Evolutionary conservation across 2,888 invertebrate genomes (phyloP), one percentile per base, ranked within the genome.

Genomic region (Serripes groenlandicus): DNA sequence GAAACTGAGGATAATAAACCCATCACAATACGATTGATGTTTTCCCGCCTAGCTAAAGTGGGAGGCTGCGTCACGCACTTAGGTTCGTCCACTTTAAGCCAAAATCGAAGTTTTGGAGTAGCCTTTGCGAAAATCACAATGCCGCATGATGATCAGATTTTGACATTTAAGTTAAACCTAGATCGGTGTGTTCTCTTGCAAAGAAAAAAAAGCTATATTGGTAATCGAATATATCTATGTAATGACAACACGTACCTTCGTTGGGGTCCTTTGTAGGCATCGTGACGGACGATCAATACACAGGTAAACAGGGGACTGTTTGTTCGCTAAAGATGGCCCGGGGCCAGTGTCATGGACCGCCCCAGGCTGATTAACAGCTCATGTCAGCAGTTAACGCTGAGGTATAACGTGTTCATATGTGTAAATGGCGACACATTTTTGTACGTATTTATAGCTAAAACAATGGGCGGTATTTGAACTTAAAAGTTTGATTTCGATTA

Each of bases 341-440:
- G 69, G 70, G 76, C 37, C 7, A 76, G 34, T 76, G 76, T 69
- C 76, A 76, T 28, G n/a, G 30, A 30, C 4, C 28, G 28, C 76
- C 69, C 49, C 28, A 58, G 69, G 76, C 69, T 76, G 76, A 76
- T 76, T 69, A 23, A 75, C 34, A 3, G 26, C 23, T 7, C 52
- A 21, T 75, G 75, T 75, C 75, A 76, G 26, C 69, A 34, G 23
- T 64, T 35, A 75, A 62, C 60, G 49, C 73, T 30, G 49, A 32
- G 60, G 60, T 26, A 73, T 62, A 34, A 73, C 73, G 73, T 73
- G 62, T 73, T 62, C 73, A 15, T 23, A 62, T 42, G 73, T 73
- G 73, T 60, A 42, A 66, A 35, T 26, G 42, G 66, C 66, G 42
- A 66, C 66, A 66, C 66, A 42, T 66, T 66, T 37, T 66, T 66